Base-by-base conservation (phyloP, 2,797 vertebrate species). In the Accipiter badius region DNA sequence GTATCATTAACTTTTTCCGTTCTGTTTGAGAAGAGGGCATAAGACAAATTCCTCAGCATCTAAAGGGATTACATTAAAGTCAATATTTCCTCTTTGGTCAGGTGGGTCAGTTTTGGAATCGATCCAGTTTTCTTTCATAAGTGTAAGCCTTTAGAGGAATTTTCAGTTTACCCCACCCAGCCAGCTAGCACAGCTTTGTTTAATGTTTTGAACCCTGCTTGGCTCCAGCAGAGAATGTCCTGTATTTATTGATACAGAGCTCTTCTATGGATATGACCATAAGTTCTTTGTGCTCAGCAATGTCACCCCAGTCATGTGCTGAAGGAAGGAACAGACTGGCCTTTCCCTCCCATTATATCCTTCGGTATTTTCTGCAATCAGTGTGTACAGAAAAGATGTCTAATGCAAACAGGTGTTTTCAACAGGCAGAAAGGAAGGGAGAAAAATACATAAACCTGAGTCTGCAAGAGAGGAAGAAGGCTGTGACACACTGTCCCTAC, bases 61-160 rank as follows among this genome's bases (percentile, higher is more conserved):
- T 67, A 63, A 82, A 82, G 54, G 82, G 90, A 89, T 76, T 72
- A 90, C 54, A n/a, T 65, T 76, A 54, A 92, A 85, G 71, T 93
- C 74, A 93, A 29, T 95, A 92, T 96, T 97, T 97, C 82, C 35
- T 72, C 78, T 90, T 62, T 9, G 26, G 89, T 90, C 63, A 93
- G 49, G 66, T 85, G 58, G 67, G 77, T 87, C 82, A 82, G 26
- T 80, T 93, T 83, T 96, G 89, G 88, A 93, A 94, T 71, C 8
- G 2, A 58, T 81, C 12, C 52, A 81, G 0, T 66, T 96, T 94
- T 70, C 87, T 96, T 94, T 87, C 49, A 28, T 25, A 95, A 92
- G 46, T 33, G 77, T 50, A 94, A 91, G 29, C 26, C 11, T 79
- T 94, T 17, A 78, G 52, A 90, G 73, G 93, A 93, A 73, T 93